phyloP scores from a whole-genome alignment of 2,797 vertebrate genomes.

The Carcharodon carcharias region DNA sequence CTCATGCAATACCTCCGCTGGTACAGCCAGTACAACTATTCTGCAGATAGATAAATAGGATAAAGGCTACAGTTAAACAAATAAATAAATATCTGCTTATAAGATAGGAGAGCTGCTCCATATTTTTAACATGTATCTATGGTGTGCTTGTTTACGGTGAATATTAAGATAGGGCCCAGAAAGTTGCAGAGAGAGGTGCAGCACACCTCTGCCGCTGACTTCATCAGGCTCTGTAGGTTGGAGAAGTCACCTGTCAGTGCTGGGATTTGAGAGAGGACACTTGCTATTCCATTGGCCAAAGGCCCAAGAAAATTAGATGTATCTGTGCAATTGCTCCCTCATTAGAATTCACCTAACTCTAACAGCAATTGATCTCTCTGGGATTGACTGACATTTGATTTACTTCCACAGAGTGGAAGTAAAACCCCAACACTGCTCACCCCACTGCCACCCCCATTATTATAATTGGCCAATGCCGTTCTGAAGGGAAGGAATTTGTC shows the following conservation, averaged over 20 bases:
- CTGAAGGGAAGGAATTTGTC: background rate
- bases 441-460: background rate
- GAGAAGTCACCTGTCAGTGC: background rate
- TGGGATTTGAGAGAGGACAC: background rate
- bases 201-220: background rate
- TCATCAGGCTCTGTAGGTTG: background rate
- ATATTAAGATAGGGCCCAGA: background rate
- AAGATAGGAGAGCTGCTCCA: background rate
- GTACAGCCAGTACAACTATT: background rate
- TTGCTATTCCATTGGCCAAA: background rate
- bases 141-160: background rate
- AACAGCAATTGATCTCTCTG: background rate
- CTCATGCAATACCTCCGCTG: background rate
- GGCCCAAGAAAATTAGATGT: background rate
- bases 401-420: background rate
- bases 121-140: background rate
- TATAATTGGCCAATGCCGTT: background rate
- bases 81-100: background rate
- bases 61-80: background rate
- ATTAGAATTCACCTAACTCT: background rate
- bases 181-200: background rate
- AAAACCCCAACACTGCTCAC: background rate
- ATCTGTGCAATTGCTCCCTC: background rate
- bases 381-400: background rate
- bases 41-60: background rate